Evolutionary conservation across 2,888 invertebrate species (phyloP), one percentile per base, ranked within the genome.

Genomic region (Pherbina coryleti): DNA sequence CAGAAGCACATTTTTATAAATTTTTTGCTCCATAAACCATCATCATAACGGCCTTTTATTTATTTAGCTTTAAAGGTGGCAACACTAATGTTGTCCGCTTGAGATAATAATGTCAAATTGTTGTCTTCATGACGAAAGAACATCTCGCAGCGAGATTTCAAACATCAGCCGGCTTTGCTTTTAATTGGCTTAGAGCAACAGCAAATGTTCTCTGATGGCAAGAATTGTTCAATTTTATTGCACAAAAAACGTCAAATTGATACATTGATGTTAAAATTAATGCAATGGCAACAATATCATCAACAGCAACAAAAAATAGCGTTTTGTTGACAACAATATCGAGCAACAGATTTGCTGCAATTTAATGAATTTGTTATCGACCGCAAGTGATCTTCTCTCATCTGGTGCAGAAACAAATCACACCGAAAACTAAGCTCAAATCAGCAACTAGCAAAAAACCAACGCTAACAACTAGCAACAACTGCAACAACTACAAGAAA

Each of bases 311-410:
- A 44, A 44, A 25, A 69, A 69, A 19, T 25, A 44, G 0, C 8
- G 9, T 1, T 37, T 19, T 11, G n/a, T 37, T 55, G n/a, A 53
- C 25, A 69, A 22, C 49, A 14, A 49, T 14, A 37, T 37, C 31
- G 57, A 77, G 67, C 74, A 75, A 75, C 49, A 75, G 64, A 71
- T 78, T 74, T 66, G 75, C 71, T 64, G 75, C 60, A n/a, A 55
- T 66, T 76, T 28, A 75, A 69, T 25, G 57, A 69, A 57, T 75
- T 69, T 31, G 69, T 69, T 75, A 57, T 55, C 67, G 67, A 72
- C 67, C 72, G 55, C 67, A 67, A 78, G 69, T 75, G 69, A 55
- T 55, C 49, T 37, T 17, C 60, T 44, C 22, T 69, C 51, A 31
- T 57, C 31, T 71, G n/a, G 25, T 74, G 51, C 14, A 62, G 31